These are phyloP conservation scores for Iphiclides podalirius DNA, from an alignment of 2,888 invertebrate genomes.

Conservation along the genomic window DNA sequence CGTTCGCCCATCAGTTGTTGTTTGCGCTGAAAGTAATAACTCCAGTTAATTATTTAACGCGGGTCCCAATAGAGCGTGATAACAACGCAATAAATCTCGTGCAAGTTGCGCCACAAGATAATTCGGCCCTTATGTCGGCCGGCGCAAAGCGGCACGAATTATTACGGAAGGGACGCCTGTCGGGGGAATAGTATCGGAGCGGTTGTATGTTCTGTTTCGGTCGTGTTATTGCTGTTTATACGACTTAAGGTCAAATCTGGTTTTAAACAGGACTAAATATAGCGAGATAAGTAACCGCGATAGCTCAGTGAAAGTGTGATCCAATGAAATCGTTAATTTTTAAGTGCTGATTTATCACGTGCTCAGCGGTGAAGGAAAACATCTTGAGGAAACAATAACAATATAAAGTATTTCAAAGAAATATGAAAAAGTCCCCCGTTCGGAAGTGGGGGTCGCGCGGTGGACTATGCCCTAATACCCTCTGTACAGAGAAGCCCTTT, in stretches of 20 bases:
- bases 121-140: conserved; percentile 36
- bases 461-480: no score
- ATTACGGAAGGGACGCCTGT: conserved; percentile 15
- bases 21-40: conserved; percentile 10
- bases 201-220: conserved; percentile 1
- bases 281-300: no score
- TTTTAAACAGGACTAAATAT: conserved; percentile 1
- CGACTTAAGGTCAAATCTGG: no score
- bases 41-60: conserved; percentile 38
- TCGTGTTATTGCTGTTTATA: background rate
- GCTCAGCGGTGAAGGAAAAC: no score
- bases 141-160: conserved; percentile 19
- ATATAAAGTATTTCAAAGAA: no score
- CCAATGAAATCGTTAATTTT: no score
- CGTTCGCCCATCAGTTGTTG: conserved; percentile 27
- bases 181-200: conserved; percentile 5
- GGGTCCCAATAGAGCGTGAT: conserved; percentile 36
- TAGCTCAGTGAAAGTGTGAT: no score
- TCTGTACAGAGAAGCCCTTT: no score
- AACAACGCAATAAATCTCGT: conserved; percentile 40
- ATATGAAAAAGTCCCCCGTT: no score
- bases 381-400: no score
- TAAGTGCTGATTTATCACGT: no score
- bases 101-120: conserved; percentile 37
- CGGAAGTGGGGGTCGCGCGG: no score